Base-by-base conservation (phyloP, 2,797 vertebrate species). In the Orientallactaga sibirica region DNA sequence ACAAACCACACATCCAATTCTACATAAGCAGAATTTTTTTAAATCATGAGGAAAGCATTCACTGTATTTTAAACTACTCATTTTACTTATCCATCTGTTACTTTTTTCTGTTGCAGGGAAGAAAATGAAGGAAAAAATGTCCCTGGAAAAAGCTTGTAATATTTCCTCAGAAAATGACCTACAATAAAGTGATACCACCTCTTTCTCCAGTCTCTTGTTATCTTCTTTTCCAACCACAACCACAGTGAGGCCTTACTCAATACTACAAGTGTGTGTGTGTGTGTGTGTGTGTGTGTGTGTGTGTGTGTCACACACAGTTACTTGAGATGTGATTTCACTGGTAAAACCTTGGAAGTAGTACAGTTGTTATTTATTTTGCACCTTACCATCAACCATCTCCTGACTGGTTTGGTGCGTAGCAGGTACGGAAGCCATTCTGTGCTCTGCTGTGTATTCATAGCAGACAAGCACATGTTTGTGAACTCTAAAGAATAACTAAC, bases 61-160 rank as follows among this genome's bases (percentile, higher is more conserved):
- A 71, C 62, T 88, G 62, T 70, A 94, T 95, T 90, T 94, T 86
- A 90, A 96, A 81, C 52, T 52, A 77, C 33, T 82, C 33, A 83
- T 89, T 90, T 95, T 48, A 92, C 77, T 91, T 81, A 29, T 37
- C 96, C 81, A 87, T 94, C 82, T 96, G 83, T 88, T 94, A 73
- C 70, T 87, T 85, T 87, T 85, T 91, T 71, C 84, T 90, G 62
- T 18, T 91, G 15, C 48, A 43, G 86, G 86, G 22, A 71, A 70
- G 64, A 82, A 29, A 77, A 37, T 22, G 6, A 18, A 11, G 66
- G 12, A 15, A 76, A 85, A 29, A 24, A 70, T 10, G 3, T 33
- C 64, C 41, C 78, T 43, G 29, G 84, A 68, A 86, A 82, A 92
- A 92, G 15, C 52, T 78, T 64, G 79, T 61, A 58, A 11, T 52